phyloP scores from a whole-genome alignment of 1,140 invertebrate genomes.

The Bombus confusus region DNA sequence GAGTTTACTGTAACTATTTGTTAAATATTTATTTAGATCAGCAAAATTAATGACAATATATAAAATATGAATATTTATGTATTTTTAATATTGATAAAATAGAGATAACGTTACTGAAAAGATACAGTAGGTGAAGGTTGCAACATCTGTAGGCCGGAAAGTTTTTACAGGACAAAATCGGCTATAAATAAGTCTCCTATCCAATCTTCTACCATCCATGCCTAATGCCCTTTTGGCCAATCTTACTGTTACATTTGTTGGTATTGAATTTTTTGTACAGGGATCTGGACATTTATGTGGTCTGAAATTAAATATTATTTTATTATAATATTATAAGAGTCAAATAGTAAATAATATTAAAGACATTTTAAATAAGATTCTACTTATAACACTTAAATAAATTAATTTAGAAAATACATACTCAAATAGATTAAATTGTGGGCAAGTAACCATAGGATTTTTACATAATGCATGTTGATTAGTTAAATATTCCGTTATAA shows the following conservation, averaged over 20 bases:
- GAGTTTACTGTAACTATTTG: neutral
- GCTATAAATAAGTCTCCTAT: slow-evolving; percentile 93
- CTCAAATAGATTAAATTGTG: slow-evolving; percentile 94
- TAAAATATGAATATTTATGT: slow-evolving; percentile 3
- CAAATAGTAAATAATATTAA: neutral
- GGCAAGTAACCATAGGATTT: slow-evolving; percentile 95
- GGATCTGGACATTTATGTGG: slow-evolving; percentile 97
- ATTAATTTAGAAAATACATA: slow-evolving; percentile 79
- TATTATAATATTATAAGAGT: neutral
- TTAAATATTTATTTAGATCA: neutral
- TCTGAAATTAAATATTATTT: slow-evolving; percentile 79
- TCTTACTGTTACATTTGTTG: slow-evolving; percentile 88
- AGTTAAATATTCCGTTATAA: slow-evolving; percentile 97
- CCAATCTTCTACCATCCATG: slow-evolving; percentile 84
- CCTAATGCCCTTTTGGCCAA: slow-evolving; percentile 84
- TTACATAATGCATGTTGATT: slow-evolving; percentile 97
- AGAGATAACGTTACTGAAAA: slow-evolving; percentile 85
- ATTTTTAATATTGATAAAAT: slow-evolving; percentile 34
- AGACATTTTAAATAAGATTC: neutral
- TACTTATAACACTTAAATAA: slow-evolving; percentile 15
- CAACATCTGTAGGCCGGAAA: slow-evolving; percentile 88
- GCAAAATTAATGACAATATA: slow-evolving; percentile 12
- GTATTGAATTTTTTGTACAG: slow-evolving; percentile 87
- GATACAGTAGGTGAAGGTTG: slow-evolving; percentile 91
- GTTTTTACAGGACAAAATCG: slow-evolving; percentile 94